Base-by-base conservation (phyloP, 2,888 invertebrate species). In the Drosophila meridionalis region DNA sequence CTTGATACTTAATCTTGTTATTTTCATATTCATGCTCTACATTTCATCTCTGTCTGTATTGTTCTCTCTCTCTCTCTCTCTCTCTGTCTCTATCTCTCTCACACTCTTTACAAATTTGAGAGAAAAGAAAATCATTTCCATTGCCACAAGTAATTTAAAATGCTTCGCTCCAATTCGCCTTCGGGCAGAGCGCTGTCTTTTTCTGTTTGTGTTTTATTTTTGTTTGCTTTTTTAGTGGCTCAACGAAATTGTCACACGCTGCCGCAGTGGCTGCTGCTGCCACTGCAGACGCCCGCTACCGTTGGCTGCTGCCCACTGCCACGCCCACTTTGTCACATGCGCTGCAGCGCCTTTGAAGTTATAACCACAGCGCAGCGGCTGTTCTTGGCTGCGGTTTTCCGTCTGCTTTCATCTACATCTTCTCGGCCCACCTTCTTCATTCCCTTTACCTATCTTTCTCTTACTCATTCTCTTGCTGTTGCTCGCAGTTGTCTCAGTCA, bases 81-180 rank as follows among this genome's bases (percentile, higher is more conserved):
- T 40, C 4, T 14, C 14, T 40, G 12, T 38, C 14, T 40, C 38
- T 40, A 11, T 52, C 12, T n/a, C 26, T 20, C 38, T 61, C 30
- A 52, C 8, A 11, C n/a, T 53, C 50, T 53, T 53, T 30, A 20
- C 20, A 20, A 20, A 20, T 20, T 43, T 56, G 62, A 12, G 20
- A 12, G 56, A 11, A 52, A 64, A 34, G 75, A 78, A 78, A 78
- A 62, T 75, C 75, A 72, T 58, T 76, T 66, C 73, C 78, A 73
- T 76, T 64, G 68, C 82, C 80, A 66, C 69, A 72, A 83, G 84
- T 82, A 84, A 85, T 82, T 85, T 86, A 81, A 82, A 84, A 75
- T 76, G 69, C 72, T 83, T 61, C 69, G 83, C 84, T 83, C 84
- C 87, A 85, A 71, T 85, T 87, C 81, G 71, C 71, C 72, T 72